Evolutionary conservation across 2,797 vertebrate species (phyloP), one percentile per base, ranked within the genome.

Genomic region (Anableps anableps): DNA sequence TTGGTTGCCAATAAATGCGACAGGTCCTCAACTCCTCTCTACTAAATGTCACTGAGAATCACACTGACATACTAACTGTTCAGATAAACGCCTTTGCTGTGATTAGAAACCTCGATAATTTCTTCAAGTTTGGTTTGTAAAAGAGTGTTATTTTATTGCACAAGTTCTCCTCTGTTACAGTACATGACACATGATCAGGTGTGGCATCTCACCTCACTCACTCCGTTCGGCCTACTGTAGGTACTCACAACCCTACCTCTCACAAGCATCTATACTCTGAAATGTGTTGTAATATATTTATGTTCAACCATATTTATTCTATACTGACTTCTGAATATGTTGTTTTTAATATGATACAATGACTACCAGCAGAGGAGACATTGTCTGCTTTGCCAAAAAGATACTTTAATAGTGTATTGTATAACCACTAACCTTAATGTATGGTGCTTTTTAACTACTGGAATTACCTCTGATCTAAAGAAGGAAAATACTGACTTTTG

Each of bases 231-330:
- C 86, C 87, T 90, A 53, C 47, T 79, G 85, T 85, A 86, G 89
- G 90, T 91, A 80, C 82, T 83, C 86, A 92, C 82, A 91, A 92
- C 89, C 87, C 95, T 96, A 94, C 96, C 96, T 97, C 95, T 96
- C 82, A 92, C 88, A 88, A 88, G 82, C 92, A 90, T 91, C 88
- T 91, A 83, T 91, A 85, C 89, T 92, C 95, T 89, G 79, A 89
- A 90, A 89, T 94, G 85, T 91, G 84, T 94, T 84, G 36, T 91
- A 89, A 89, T 85, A 90, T 94, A 93, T 95, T 94, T 95, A 94
- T 94, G 89, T 95, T 92, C 88, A 90, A 94, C 86, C 85, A 88
- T 97, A 96, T 97, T 96, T 96, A 96, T 96, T 96, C 92, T 91
- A 83, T 93, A 91, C 88, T 90, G 82, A 89, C 83, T 77, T 94